These are phyloP conservation scores for Natator depressus DNA, from an alignment of 2,113 vertebrate genomes.

Conservation along the genomic window DNA sequence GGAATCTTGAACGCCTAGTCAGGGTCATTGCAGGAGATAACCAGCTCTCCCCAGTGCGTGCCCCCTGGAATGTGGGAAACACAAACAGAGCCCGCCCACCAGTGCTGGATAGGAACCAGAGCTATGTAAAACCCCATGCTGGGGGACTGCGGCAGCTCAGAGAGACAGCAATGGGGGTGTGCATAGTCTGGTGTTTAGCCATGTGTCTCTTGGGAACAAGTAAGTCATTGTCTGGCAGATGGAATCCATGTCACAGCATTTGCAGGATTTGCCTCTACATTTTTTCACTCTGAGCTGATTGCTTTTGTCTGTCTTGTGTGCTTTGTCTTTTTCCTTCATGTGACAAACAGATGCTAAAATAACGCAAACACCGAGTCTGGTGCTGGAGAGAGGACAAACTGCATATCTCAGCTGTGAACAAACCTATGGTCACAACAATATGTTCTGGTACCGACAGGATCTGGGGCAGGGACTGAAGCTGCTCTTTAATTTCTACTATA, in stretches of 20 bases:
- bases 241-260: too few species aligned
- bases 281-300: neutral
- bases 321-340: neutral
- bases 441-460: slow-evolving; percentile 46
- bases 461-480: neutral
- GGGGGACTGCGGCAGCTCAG: neutral
- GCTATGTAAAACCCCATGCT: neutral
- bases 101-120: neutral
- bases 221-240: neutral
- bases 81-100: neutral
- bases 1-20: too few species aligned
- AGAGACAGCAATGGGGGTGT: neutral
- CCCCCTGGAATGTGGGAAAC: too few species aligned
- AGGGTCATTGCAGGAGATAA: too few species aligned
- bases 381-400: neutral
- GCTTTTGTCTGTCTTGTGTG: neutral
- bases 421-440: neutral
- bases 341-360: neutral
- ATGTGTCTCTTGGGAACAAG: neutral
- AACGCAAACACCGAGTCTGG: neutral
- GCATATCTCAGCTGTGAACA: neutral
- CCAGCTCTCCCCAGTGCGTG: too few species aligned
- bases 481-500: neutral
- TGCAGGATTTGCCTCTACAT: neutral
- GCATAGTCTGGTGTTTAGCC: neutral